A percentile compares a stretch with the other conserved stretches of the same genome.
Conservation (phyloP, 2,113 vertebrate species). For the Maccullochella peelii region DNA sequence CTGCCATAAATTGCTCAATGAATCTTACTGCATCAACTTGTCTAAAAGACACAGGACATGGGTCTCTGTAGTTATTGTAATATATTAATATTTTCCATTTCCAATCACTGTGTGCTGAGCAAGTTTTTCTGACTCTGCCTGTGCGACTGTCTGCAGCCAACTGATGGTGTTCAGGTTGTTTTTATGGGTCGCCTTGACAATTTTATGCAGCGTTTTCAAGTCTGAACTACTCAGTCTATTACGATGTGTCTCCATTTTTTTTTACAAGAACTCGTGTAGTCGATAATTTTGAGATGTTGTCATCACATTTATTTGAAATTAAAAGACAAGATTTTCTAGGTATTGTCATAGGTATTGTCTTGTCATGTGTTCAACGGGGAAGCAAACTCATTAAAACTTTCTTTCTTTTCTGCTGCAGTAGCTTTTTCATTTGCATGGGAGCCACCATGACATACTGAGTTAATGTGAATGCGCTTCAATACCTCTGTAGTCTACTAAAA, state of each 20-base stretch:
- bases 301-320: neutral
- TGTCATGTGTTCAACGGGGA: neutral
- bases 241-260: neutral
- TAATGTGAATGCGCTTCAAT: conserved; percentile 6
- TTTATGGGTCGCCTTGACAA: conserved; percentile 3
- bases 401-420: neutral
- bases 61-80: neutral
- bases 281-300: neutral
- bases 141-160: neutral
- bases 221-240: neutral
- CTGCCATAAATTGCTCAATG: conserved; percentile 44
- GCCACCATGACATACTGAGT: conserved; percentile 8
- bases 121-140: neutral
- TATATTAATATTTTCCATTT: conserved; percentile 12
- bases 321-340: neutral
- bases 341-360: neutral
- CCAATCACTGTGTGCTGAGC: neutral
- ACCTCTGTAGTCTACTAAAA: conserved; percentile 16
- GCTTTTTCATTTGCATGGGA: conserved; percentile 5
- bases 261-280: neutral
- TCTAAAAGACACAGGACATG: conserved; percentile 11
- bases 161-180: neutral
- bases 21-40: conserved; percentile 40
- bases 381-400: neutral
- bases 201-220: neutral